Base-by-base conservation (phyloP, 2,113 vertebrate genomes). In the Grammomys dolichurus region DNA sequence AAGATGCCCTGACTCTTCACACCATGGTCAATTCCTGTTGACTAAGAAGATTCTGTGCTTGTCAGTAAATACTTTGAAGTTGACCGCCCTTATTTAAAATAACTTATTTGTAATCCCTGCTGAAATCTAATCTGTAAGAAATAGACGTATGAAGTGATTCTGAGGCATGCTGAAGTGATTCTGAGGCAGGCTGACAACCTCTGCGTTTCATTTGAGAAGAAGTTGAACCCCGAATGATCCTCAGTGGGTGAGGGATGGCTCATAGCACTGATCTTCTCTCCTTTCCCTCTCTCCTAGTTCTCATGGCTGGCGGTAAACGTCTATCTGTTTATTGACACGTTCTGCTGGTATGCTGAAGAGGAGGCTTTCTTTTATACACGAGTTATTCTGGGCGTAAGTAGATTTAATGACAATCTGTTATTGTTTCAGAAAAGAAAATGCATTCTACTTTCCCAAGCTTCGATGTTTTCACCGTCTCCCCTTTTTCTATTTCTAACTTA, bases 341-440 rank as follows among this genome's bases (percentile, higher is more conserved):
- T 98, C 97, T 92, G 87, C 73, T 98, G 98, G 98, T 99, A 99
- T 94, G 98, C 98, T 97, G 97, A 98, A 0, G 97, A 98, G 46
- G 98, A 98, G 76, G 98, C 98, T 92, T 99, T 98, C 93, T 85
- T 98, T 96, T 99, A 99, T 82, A 99, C 99, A 69, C 95, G 99
- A 91, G 97, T 98, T 96, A 98, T 99, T 87, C 95, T 99, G 95
- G 99, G 99, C 88, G 99, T 99, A 98, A 99, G 99, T 99, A 98
- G 4, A 89, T 12, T 91, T 96, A 86, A n/a, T 48, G 46, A 48
- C 90, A 60, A 72, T 43, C 11, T 65, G 85, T 63, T 69, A 81
- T 46, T 51, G 54, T 78, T 96, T 94, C 63, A 77, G 75, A 89
- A 96, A 97, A 89, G 48, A 80, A 91, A 89, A 69, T 73, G 4